Evolutionary conservation across 2,888 invertebrate species (phyloP), one percentile per base, ranked within the genome.

Genomic region (Cryptus viduatorius): DNA sequence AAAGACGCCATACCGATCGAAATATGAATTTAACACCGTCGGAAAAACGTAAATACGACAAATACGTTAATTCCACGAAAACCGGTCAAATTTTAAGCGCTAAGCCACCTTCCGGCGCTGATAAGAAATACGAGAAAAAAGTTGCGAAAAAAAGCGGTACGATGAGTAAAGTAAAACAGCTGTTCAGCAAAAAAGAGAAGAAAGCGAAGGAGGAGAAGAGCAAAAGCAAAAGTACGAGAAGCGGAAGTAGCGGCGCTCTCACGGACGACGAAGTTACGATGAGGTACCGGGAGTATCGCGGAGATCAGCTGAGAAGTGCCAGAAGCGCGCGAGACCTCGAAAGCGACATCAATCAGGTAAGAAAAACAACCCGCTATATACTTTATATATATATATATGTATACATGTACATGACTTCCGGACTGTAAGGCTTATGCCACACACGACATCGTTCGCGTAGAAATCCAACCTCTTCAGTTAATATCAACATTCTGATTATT

Each of bases 161-260:
- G 42, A 93, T 93, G 93, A 93, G 92, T 89, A 93, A 96, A 95
- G 95, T 96, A 88, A 97, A 97, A 92, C 96, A 97, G 93, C 94
- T 97, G 89, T 97, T 97, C 94, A 96, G 96, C 79, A 96, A 96
- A 94, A 96, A 96, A 94, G 96, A 95, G 94, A 95, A 95, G 92
- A 96, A 95, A 94, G 95, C 95, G 93, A 95, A 96, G 92, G 95
- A 95, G 88, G 95, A 95, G 86, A 95, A 95, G 88, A 91, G 88
- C 84, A 88, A 87, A 73, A 92, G 91, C 89, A 90, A 90, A 83
- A 89, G 87, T 68, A 84, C 83, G 83, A 90, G 92, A 73, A 86
- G 85, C 84, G 86, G 82, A 75, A 90, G 90, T 86, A 92, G 90
- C 87, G 88, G 87, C 14, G 92, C 93, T 16, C 88, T 93, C 29